Conservation (phyloP, 1,140 invertebrate species). For the Neodiprion pinetum region DNA sequence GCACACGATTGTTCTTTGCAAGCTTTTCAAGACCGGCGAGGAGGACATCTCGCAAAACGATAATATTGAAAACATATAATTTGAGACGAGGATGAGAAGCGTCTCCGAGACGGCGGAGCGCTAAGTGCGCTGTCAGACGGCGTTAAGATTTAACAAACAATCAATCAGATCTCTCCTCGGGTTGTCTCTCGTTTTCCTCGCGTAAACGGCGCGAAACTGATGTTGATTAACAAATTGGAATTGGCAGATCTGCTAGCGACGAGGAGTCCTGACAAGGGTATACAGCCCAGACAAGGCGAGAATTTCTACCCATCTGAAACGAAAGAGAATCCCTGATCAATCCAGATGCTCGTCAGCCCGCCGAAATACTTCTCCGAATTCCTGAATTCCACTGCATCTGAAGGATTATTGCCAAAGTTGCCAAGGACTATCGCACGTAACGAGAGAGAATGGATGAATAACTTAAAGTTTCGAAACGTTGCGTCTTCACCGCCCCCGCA, state of each 20-base stretch:
- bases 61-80: background rate
- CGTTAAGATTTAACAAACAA: conserved; percentile 1
- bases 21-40: background rate
- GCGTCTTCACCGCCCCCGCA: too few species aligned
- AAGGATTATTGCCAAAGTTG: too few species aligned
- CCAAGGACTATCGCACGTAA: too few species aligned
- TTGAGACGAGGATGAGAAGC: background rate
- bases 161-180: background rate
- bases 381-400: too few species aligned
- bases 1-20: background rate
- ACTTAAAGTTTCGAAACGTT: too few species aligned
- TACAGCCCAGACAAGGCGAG: background rate
- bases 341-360: too few species aligned
- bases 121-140: background rate
- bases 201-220: background rate
- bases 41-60: background rate
- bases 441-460: too few species aligned
- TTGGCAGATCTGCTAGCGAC: background rate
- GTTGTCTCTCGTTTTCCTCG: background rate
- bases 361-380: too few species aligned
- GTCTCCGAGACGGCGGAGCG: too few species aligned
- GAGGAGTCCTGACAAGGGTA: background rate
- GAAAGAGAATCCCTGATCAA: too few species aligned
- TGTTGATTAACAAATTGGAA: conserved; percentile 4
- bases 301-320: too few species aligned